phyloP scores from a whole-genome alignment of 1,140 invertebrate species.

The Diachasmimorpha longicaudata region DNA sequence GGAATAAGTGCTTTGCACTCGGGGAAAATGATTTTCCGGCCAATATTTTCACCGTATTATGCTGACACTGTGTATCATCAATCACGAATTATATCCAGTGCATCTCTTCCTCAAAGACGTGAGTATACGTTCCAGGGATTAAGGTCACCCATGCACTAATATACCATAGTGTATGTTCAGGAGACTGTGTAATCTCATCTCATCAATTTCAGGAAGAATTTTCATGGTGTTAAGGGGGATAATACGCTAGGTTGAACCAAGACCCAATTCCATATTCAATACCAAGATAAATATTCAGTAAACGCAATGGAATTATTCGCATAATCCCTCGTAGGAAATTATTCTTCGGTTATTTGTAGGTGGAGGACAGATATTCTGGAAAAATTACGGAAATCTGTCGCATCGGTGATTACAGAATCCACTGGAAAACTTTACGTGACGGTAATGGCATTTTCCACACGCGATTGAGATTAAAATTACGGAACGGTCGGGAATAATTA shows the following conservation, averaged over 20 bases:
- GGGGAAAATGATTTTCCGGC: not conserved
- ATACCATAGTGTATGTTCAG: not conserved
- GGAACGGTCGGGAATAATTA: too few species aligned
- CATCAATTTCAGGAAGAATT: not conserved
- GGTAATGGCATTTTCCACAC: too few species aligned
- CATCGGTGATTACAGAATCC: too few species aligned
- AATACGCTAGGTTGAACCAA: not conserved
- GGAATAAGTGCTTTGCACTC: not conserved
- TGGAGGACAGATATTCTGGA: too few species aligned
- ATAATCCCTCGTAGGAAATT: too few species aligned
- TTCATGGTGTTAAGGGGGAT: not conserved
- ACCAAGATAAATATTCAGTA: too few species aligned
- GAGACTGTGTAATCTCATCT: not conserved
- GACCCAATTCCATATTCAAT: not conserved
- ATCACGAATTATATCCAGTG: not conserved
- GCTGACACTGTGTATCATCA: not conserved
- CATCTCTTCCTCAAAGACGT: not conserved
- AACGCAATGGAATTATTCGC: too few species aligned
- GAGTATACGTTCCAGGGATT: not conserved
- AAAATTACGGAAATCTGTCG: too few species aligned
- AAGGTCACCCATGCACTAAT: conserved; percentile 1
- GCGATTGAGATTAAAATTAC: too few species aligned
- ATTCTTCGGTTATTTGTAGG: too few species aligned
- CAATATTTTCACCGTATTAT: not conserved
- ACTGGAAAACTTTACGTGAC: too few species aligned